Conservation (phyloP, 2,888 invertebrate species). For the Salticus scenicus region DNA sequence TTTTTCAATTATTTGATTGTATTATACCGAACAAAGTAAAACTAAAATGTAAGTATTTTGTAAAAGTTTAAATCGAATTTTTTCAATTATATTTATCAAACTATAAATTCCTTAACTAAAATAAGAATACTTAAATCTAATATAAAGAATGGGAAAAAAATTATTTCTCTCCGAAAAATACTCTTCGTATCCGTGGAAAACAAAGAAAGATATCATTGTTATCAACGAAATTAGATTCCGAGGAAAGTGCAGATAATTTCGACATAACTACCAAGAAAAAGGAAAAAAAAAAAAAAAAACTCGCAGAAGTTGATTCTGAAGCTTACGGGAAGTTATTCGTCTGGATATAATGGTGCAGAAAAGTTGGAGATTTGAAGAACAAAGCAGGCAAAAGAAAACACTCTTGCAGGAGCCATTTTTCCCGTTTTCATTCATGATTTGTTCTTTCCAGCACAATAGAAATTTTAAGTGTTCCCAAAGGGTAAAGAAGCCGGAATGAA, state of each 20-base stretch:
- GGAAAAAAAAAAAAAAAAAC: conserved; percentile 11
- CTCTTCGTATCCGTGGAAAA: background rate
- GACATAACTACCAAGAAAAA: conserved; percentile 52
- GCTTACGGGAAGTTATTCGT: conserved; percentile 55
- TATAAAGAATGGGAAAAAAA: no score
- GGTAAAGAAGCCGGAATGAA: no score
- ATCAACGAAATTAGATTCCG: conserved; percentile 49
- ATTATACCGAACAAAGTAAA: no score
- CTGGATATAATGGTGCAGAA: conserved; percentile 49
- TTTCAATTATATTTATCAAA: no score
- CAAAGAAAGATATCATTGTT: conserved; percentile 23
- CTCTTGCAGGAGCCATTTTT: background rate
- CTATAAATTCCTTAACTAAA: no score
- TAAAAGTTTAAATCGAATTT: no score
- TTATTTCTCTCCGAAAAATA: background rate
- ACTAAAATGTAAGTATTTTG: no score
- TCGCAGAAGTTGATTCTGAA: conserved; percentile 18
- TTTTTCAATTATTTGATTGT: no score
- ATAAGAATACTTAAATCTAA: no score
- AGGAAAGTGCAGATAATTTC: conserved; percentile 49
- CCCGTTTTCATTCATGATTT: background rate
- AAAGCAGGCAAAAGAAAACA: background rate
- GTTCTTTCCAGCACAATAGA: background rate
- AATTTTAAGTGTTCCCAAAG: no score
- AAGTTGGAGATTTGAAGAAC: conserved; percentile 43